Evolutionary conservation across 2,888 invertebrate genomes (phyloP), one percentile per base, ranked within the genome.

Genomic region (Artemia sp.): DNA sequence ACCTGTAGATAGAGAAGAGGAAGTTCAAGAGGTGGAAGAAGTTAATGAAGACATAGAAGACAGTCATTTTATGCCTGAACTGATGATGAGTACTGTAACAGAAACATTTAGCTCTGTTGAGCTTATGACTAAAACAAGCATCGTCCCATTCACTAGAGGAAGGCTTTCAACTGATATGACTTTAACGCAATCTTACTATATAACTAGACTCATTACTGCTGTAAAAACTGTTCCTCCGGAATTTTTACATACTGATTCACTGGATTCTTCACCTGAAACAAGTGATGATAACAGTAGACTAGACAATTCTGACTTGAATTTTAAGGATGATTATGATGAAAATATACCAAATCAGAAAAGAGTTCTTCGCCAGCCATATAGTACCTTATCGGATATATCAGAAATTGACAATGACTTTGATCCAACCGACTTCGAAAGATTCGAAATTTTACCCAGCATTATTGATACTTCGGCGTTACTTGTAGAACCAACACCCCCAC

Each of bases 71-170:
- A 90, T 87, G 11, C 84, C 86, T 11, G 87, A 87, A 74, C 85
- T 85, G 77, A 90, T 90, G 0, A 79, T 93, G 69, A 90, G 92
- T 80, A 92, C 91, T 0, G 81, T 90, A 66, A 91, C 90, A 0
- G 92, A 93, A 79, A 91, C 91, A 5, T 93, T 91, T 79, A 91
- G 92, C 74, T 91, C 92, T 8, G 92, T 91, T 0, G 90, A 92
- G 78, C 83, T 88, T 11, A 86, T 92, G 81, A 80, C 91, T 19
- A 92, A 91, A 79, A 93, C 93, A 1, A 91, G 92, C 77, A 85
- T 93, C 72, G 80, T 93, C 69, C 93, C 93, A 0, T 71, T 67
- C 58, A 24, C 75, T 9, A 51, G 67, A 24, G 67, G 12, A 8
- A 69, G 67, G 12, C 24, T 24, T 19, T 69, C 71, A 14, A 67